A percentile compares a stretch with the other conserved stretches of the same genome.
Conservation (phyloP, 2,888 invertebrate genomes). For the Drosophila lutescens region DNA sequence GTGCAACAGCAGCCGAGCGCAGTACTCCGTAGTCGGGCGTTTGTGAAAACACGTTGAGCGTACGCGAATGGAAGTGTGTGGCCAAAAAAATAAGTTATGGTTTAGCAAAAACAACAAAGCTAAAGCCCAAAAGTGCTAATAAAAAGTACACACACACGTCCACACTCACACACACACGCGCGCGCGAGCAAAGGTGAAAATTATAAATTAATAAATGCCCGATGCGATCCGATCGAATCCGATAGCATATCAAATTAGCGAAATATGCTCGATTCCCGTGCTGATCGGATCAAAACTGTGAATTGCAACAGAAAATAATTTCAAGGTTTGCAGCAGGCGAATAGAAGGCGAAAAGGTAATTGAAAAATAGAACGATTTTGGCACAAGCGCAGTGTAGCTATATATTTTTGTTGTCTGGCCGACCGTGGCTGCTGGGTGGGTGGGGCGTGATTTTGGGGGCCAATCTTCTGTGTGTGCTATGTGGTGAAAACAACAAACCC, state of each 20-base stretch:
- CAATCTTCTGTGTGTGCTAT: constrained; percentile 40
- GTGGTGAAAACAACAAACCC: constrained; percentile 51
- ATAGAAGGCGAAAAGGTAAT: constrained; percentile 77
- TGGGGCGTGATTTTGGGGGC: constrained; percentile 77
- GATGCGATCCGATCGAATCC: constrained; percentile 56
- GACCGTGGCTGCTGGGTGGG: constrained; percentile 53
- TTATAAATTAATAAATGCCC: constrained; percentile 74
- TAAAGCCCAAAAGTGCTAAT: constrained; percentile 62
- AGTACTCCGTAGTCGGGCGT: constrained; percentile 44
- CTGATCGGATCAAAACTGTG: constrained; percentile 69
- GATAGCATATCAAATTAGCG: constrained; percentile 75
- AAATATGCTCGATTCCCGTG: constrained; percentile 73
- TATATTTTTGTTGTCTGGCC: constrained; percentile 61
- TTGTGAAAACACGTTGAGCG: constrained; percentile 58
- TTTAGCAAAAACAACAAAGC: constrained; percentile 73
- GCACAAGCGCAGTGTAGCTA: constrained; percentile 73
- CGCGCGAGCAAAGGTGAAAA: constrained; percentile 70
- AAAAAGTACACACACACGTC: constrained; percentile 46
- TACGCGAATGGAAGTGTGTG: constrained; percentile 58
- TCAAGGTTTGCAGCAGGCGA: constrained; percentile 80
- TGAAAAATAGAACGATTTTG: constrained; percentile 79
- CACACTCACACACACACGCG: constrained; percentile 25
- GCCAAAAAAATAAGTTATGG: constrained; percentile 75
- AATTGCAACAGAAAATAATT: constrained; percentile 76
- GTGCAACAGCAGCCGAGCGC: constrained; percentile 53